Conservation (phyloP, 1,140 invertebrate species). For the Thaumatotibia leucotreta region DNA sequence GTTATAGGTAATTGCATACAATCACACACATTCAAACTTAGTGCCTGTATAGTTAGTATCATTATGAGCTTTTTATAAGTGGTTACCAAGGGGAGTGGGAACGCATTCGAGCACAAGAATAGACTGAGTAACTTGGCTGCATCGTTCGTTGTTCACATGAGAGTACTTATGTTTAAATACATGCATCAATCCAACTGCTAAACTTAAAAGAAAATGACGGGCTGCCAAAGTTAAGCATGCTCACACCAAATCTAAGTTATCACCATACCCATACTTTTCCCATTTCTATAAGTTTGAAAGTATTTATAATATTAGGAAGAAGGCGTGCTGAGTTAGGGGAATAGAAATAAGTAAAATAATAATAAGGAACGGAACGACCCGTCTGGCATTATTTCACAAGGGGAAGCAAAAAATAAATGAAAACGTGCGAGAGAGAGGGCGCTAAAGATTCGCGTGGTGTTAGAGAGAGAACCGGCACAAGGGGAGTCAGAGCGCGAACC, state of each 20-base stretch:
- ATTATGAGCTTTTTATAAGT: background rate
- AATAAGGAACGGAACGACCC: slow-evolving; percentile 31
- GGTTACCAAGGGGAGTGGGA: background rate
- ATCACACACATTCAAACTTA: background rate
- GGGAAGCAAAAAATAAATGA: slow-evolving; percentile 74
- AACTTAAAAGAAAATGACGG: background rate
- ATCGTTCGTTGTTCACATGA: background rate
- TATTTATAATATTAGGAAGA: slow-evolving; percentile 30
- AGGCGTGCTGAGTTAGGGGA: slow-evolving; percentile 53
- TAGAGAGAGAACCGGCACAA: slow-evolving; percentile 58
- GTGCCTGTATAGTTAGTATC: background rate
- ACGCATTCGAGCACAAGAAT: background rate
- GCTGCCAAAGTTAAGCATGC: background rate
- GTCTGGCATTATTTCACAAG: slow-evolving; percentile 71
- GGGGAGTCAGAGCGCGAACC: slow-evolving; percentile 70
- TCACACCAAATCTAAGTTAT: background rate
- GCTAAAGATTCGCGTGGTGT: slow-evolving; percentile 61
- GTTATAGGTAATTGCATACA: background rate
- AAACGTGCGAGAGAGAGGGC: slow-evolving; percentile 66
- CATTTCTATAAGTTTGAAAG: background rate
- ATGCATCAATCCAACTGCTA: background rate
- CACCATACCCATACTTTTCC: background rate
- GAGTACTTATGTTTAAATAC: background rate
- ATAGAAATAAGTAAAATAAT: slow-evolving; percentile 61
- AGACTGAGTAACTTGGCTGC: background rate